Conservation (phyloP, 1,140 invertebrate genomes). For the Heliconius himera region DNA sequence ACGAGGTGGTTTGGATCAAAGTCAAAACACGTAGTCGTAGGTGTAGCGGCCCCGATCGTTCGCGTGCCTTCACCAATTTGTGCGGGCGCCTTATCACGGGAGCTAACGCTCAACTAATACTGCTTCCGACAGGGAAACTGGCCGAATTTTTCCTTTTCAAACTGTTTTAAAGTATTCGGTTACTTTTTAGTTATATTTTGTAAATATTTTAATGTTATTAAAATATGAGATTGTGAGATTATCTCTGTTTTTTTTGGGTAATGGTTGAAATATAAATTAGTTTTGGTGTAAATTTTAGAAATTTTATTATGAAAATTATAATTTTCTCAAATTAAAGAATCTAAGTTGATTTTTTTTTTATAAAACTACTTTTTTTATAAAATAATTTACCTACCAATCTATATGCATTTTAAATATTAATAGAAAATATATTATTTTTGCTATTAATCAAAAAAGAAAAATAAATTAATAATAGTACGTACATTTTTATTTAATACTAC, state of each 20-base stretch:
- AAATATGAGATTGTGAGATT: no score
- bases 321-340: no score
- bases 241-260: no score
- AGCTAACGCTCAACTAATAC: constrained; percentile 75
- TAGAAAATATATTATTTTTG: no score
- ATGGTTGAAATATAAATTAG: no score
- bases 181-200: not conserved
- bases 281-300: no score
- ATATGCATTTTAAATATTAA: no score
- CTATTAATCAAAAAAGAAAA: not conserved
- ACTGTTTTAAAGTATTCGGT: constrained; percentile 23
- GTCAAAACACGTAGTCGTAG: constrained; percentile 37
- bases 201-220: not conserved
- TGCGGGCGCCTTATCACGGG: constrained; percentile 67
- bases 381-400: no score
- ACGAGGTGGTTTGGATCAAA: constrained; percentile 22
- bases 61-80: constrained; percentile 69
- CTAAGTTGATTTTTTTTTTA: no score
- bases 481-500: not conserved
- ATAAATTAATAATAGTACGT: not conserved
- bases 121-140: constrained; percentile 74
- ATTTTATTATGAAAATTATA: no score
- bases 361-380: no score
- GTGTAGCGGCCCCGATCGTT: constrained; percentile 50
- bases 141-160: constrained; percentile 50